Base-by-base conservation (phyloP, 2,888 invertebrate genomes). In the Notodonta ziczac region DNA sequence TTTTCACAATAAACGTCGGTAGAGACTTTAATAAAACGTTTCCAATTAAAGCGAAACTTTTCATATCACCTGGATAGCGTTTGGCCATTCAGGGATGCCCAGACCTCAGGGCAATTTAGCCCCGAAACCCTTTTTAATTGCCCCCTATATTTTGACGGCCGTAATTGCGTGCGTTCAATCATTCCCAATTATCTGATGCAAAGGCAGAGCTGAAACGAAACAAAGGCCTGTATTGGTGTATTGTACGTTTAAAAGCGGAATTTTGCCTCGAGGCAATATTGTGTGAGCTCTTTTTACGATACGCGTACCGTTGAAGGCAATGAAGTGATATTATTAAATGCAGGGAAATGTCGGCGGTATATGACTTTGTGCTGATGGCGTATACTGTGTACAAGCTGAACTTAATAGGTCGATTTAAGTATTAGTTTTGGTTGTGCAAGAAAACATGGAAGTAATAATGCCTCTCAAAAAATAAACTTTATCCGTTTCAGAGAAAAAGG, bases 251-350 rank as follows among this genome's bases (percentile, higher is more conserved):
- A 55, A 60, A n/a, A 67, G 70, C 44, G 56, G 53, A 56, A 56
- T 63, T 61, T 65, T 66, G 55, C 16, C 63, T 57, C 48, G 63
- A 40, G 58, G 68, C 65, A 61, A 67, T 71, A 71, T 69, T 70
- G 67, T 42, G 67, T 35, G 46, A n/a, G 48, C 58, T 59, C 32
- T 42, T 58, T 60, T 58, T 60, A 59, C 65, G 62, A 72, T 62
- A 64, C 58, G 51, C 12, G n/a, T 46, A 46, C n/a, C 4, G 13
- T 46, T n/a, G 13, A 46, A 46, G 1, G 46, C 46, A 46, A 46
- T 46, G 3, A 46, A 46, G n/a, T 7, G 46, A 5, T 13, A 46
- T 46, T 46, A 46, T n/a, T 5, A 46, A 4, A 46, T 42, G 42
- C 9, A 42, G 42, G 42, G 12, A 42, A 42, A 42, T 42, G 10